phyloP scores from a whole-genome alignment of 2,113 vertebrate species.

The Sylvietta virens region DNA sequence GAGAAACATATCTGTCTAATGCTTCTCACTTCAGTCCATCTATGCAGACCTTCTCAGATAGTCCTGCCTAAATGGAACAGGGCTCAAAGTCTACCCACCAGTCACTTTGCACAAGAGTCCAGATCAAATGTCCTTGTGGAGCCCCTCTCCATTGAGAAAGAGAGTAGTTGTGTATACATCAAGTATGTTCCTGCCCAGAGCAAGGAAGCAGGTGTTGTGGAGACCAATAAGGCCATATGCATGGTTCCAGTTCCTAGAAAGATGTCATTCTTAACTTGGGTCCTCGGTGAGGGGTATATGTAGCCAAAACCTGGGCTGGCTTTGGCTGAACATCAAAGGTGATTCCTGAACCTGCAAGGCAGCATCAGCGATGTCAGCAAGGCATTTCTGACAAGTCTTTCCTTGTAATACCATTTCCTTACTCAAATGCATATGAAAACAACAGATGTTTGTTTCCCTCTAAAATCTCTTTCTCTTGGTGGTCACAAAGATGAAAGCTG shows the following conservation, averaged over 20 bases:
- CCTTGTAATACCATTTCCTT: slow-evolving; percentile 30
- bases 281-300: neutral
- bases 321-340: slow-evolving; percentile 20
- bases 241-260: neutral
- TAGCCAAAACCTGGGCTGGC: neutral
- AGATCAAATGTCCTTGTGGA: neutral
- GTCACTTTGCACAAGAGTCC: neutral
- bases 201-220: neutral
- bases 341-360: slow-evolving; percentile 15
- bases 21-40: neutral
- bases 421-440: neutral
- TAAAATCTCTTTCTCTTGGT: neutral
- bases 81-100: neutral
- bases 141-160: neutral
- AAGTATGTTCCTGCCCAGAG: neutral
- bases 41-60: neutral
- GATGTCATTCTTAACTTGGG: neutral
- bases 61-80: neutral
- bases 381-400: slow-evolving; percentile 13
- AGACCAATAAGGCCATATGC: neutral
- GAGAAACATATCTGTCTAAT: neutral
- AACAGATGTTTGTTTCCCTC: slow-evolving; percentile 42
- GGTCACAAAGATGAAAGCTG: slow-evolving; percentile 42
- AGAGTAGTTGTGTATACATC: neutral
- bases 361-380: neutral